Evolutionary conservation across 2,113 vertebrate genomes (phyloP), one percentile per base, ranked within the genome.

Genomic region (Anguilla rostrata): DNA sequence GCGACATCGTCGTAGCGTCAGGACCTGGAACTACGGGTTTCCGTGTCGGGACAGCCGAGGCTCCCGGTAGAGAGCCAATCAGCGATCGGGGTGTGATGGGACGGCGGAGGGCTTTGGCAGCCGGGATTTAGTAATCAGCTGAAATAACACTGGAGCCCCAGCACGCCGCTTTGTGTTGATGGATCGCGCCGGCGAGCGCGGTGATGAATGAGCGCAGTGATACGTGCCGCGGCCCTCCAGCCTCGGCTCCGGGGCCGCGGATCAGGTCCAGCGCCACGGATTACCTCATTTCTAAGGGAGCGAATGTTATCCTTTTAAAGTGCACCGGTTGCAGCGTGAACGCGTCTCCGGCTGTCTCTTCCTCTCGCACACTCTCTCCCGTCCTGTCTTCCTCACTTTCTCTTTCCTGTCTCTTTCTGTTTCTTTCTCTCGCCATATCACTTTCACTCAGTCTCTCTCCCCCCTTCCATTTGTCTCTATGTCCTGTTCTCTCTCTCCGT

Each of bases 291-390:
- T 87, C 84, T 87, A 12, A 57, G 84, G 89, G 87, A 80, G 85
- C 84, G 91, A 92, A 92, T 94, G 89, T 93, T 93, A 88, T 93
- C 88, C 88, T 93, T 93, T 85, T 86, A 84, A 92, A 93, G 90
- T 91, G 91, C 90, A 93, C 85, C 81, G 91, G 90, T 92, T 89
- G 89, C 87, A 87, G 34, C 34, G 87, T 78, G 89, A 79, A 82
- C 8, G 0, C 43, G 86, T 41, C 56, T 40, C 18, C 40, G 46
- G 60, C 75, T 34, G 0, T 75, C 71, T 75, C 9, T 8, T 26
- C 5, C 20, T 66, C 2, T 66, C 22, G 26, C 60, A 0, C 49
- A 2, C 49, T 12, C 12, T 53, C 11, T 53, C 49, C 12, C 49
- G 8, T 46, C 8, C 43, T 46, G 8, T 46, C 43, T 46, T 8